Conservation (phyloP, 23 tunicate genomes). For the Diplosoma virens region DNA sequence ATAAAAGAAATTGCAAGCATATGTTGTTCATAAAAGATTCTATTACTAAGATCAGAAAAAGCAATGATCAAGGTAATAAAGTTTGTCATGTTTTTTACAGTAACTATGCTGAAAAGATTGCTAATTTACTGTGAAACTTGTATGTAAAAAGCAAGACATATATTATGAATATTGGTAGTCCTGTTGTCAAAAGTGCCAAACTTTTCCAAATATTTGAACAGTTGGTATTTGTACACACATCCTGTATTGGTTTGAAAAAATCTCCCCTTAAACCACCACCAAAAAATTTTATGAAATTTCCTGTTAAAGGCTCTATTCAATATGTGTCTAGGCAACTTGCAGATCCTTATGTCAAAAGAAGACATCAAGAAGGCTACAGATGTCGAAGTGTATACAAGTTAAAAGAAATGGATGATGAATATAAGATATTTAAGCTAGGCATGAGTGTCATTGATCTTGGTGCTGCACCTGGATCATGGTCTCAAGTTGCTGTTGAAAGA, state of each 20-base stretch:
- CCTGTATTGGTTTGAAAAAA: background rate
- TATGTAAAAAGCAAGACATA: too few species aligned
- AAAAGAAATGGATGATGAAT: slow-evolving; percentile 71
- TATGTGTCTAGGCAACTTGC: slow-evolving; percentile 54
- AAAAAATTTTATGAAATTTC: slow-evolving; percentile 65
- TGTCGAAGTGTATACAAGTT: slow-evolving; percentile 87
- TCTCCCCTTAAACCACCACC: slow-evolving; percentile 28
- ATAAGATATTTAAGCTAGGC: slow-evolving; percentile 54
- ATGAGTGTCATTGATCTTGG: slow-evolving; percentile 71
- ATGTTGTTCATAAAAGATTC: too few species aligned
- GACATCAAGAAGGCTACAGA: slow-evolving; percentile 68
- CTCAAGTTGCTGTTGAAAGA: slow-evolving; percentile 68
- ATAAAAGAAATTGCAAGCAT: too few species aligned
- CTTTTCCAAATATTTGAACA: too few species aligned
- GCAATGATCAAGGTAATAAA: too few species aligned
- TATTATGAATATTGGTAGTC: too few species aligned
- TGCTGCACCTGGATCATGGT: slow-evolving; percentile 97
- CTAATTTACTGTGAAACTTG: too few species aligned
- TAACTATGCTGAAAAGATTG: too few species aligned
- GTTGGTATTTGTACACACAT: too few species aligned
- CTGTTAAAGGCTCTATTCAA: slow-evolving; percentile 58
- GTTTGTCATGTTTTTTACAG: too few species aligned
- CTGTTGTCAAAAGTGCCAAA: too few species aligned
- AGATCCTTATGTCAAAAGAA: slow-evolving; percentile 80
- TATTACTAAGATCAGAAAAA: too few species aligned